Base-by-base conservation (phyloP, 1,140 invertebrate genomes). In the Anadara kagoshimensis region DNA sequence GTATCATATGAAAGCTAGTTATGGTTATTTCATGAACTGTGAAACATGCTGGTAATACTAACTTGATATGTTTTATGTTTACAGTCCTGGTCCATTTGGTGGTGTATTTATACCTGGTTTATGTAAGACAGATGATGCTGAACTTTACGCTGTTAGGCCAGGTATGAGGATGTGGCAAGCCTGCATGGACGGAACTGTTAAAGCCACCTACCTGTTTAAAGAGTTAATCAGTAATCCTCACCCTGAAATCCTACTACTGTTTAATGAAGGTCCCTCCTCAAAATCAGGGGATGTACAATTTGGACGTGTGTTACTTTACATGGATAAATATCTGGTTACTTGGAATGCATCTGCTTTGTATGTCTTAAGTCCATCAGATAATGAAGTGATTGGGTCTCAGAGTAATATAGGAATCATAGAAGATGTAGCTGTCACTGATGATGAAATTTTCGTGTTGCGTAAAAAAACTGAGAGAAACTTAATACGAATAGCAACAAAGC, bases 171-270 rank as follows among this genome's bases (percentile, higher is more conserved):
- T 97, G 66, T 97, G 96, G 96, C 90, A 94, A 74, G 93, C 95
- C 14, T 93, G 94, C 88, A 89, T 91, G 65, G 83, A 90, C 70
- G 95, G 95, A 10, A 91, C 91, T 81, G 95, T 97, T n/a, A 86
- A 92, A n/a, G 93, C 95, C 89, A 97, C 95, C 1, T 89, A 95
- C 41, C 92, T 96, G 16, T 96, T 96, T 84, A 95, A 95, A 90
- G 94, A 78, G 91, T 91, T 76, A 90, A 92, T 82, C 89, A 91
- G 65, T 20, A 41, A 72, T 1, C 47, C 65, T 11, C 66, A 78
- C 20, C 62, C 56, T 12, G 73, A 82, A 41, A 81, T 87, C 43
- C 77, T 74, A 7, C 53, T 87, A 5, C 63, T 82, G 20, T 75
- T 66, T 24, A 20, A 75, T 43, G 62, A 47, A 7, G 54, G 43